Conservation (phyloP, 1,140 invertebrate species). For the Paralvinella palmiformis region DNA sequence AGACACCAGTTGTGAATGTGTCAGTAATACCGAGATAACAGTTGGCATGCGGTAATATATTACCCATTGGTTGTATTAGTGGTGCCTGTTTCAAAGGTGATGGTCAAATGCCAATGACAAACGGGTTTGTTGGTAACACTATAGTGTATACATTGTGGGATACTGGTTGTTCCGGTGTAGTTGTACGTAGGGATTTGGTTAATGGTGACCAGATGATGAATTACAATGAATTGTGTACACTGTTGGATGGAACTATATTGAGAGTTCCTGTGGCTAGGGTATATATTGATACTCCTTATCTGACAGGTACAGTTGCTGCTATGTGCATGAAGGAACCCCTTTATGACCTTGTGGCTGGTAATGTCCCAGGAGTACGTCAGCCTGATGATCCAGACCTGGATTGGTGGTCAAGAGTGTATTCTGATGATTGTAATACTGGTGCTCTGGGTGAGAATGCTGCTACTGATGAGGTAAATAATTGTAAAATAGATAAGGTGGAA, state of each 20-base stretch:
- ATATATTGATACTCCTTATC: neutral
- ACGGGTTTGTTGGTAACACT: neutral
- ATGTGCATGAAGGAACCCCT: neutral
- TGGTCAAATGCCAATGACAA: neutral
- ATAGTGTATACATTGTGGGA: neutral
- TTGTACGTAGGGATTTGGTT: neutral
- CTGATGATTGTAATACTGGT: too few relatives aligned
- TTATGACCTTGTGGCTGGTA: neutral
- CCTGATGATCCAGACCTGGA: neutral
- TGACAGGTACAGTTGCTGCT: neutral
- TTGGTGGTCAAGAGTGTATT: too few relatives aligned
- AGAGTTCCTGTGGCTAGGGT: neutral
- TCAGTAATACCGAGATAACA: neutral
- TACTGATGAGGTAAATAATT: too few relatives aligned
- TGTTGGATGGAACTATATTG: neutral
- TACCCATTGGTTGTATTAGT: neutral
- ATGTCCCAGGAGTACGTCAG: neutral
- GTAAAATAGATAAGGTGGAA: too few relatives aligned
- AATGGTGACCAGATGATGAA: neutral
- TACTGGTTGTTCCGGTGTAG: neutral
- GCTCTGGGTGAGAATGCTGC: too few relatives aligned
- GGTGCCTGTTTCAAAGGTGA: neutral
- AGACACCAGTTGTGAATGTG: neutral
- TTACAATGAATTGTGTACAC: neutral
- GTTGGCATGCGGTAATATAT: neutral